These are phyloP conservation scores for Ophthalmolycus amberensis DNA, from an alignment of 2,113 vertebrate genomes.

Conservation along the genomic window DNA sequence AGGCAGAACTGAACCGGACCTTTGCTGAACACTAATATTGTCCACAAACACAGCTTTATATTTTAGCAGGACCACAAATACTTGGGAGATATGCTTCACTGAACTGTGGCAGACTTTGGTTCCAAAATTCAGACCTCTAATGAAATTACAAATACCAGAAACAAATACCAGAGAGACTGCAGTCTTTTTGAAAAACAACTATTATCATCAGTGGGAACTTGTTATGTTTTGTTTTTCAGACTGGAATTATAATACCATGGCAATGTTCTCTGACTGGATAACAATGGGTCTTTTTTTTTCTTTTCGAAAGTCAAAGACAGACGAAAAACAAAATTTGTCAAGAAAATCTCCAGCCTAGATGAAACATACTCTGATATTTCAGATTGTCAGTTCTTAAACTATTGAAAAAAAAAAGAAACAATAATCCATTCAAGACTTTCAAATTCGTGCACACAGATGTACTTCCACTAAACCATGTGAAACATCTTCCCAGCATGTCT, in stretches of 20 bases:
- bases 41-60: constrained; percentile 74
- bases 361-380: constrained; percentile 33
- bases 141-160: constrained; percentile 78
- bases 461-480: constrained; percentile 62
- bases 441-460: constrained; percentile 65
- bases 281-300: constrained; percentile 51
- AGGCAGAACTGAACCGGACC: constrained; percentile 59
- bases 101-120: constrained; percentile 75
- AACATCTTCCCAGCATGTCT: constrained; percentile 70
- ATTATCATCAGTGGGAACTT: constrained; percentile 73
- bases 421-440: constrained; percentile 37
- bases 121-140: constrained; percentile 77
- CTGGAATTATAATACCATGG: constrained; percentile 61
- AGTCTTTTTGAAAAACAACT: constrained; percentile 67
- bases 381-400: constrained; percentile 23
- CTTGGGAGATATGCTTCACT: constrained; percentile 72
- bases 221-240: constrained; percentile 67
- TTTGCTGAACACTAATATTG: constrained; percentile 67
- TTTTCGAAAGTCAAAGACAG: constrained; percentile 32
- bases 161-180: constrained; percentile 69
- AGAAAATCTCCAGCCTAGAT: constrained; percentile 1
- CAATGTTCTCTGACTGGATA: constrained; percentile 60
- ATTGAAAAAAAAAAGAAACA: constrained; percentile 5
- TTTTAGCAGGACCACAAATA: constrained; percentile 75
- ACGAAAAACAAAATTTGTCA: constrained; percentile 47